Evolutionary conservation across 2,888 invertebrate genomes (phyloP), one percentile per base, ranked within the genome.

Genomic region (Eupeodes luniger): DNA sequence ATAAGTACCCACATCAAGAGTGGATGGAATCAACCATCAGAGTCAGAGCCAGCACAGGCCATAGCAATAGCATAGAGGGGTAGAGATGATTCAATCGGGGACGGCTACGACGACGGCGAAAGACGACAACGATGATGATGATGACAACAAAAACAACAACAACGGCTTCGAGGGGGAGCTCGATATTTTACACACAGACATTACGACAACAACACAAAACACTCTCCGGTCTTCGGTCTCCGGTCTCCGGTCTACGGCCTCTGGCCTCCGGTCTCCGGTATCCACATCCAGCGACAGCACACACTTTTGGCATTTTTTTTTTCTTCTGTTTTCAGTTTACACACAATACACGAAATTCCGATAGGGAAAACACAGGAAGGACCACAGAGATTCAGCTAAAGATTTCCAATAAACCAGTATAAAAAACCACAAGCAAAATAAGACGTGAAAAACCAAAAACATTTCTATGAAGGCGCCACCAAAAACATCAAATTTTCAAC

Each of bases 291-390:
- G 57, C n/a, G 12, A 16, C 36, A 61, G 67, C 36, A 67, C 55
- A 79, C 61, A 76, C 79, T 84, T 79, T 69, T 78, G 79, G 75
- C 51, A 75, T 87, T 76, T 77, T 61, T 77, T 61, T 36, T 36
- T 55, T 34, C 6, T 40, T 27, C 27, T 67, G 49, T 67, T 49
- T 69, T 69, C 16, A 67, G 34, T 53, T 69, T 4, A 70, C 70
- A 70, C 70, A 66, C 49, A 14, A 72, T 40, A 81, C 69, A 76
- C 59, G 19, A 83, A 83, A 87, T 87, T 78, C 87, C 83, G 76
- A 80, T 80, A 70, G 79, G 64, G 69, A 70, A 70, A 70, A 55
- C 40, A 51, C 75, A 82, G 82, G 34, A 64, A 66, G 57, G 27
- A 82, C n/a, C 72, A 74, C 75, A 62, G 6, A 81, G 75, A 75